phyloP scores from a whole-genome alignment of 2,113 vertebrate species.

The Rallus limicola region DNA sequence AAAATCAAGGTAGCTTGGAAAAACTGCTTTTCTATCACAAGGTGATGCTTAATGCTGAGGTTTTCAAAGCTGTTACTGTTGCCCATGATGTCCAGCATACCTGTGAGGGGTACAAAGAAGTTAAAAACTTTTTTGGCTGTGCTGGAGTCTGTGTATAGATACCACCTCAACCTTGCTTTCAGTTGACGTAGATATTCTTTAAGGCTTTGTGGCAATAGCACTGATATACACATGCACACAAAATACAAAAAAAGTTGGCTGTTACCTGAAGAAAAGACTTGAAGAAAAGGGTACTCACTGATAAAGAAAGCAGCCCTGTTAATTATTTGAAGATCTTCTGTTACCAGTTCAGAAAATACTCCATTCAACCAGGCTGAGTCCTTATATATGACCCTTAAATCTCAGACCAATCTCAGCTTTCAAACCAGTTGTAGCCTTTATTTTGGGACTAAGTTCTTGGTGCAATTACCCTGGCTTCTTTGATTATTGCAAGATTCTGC shows the following conservation, averaged over 20 bases:
- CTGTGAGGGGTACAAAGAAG: not conserved
- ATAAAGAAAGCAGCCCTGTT: not conserved
- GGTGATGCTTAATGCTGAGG: not conserved
- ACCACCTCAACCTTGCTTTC: not conserved
- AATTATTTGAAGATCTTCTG: not conserved
- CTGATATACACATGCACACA: not conserved
- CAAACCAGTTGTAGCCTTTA: not conserved
- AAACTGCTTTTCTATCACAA: not conserved
- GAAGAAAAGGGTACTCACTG: not conserved
- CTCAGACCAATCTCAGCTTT: not conserved
- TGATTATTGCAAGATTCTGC: not conserved
- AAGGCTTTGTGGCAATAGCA: not conserved
- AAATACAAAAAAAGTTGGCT: not conserved
- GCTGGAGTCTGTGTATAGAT: not conserved
- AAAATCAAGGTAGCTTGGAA: not conserved
- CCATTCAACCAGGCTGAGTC: not conserved
- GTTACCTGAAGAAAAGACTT: not conserved
- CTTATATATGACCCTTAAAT: not conserved
- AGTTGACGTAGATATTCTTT: not conserved
- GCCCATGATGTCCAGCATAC: not conserved
- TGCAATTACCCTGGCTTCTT: not conserved
- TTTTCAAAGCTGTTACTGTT: not conserved
- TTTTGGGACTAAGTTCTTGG: not conserved
- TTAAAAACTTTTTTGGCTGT: not conserved
- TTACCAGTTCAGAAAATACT: not conserved